Evolutionary conservation across 2,888 invertebrate species (phyloP), one percentile per base, ranked within the genome.

Genomic region (Eilema sororculum): DNA sequence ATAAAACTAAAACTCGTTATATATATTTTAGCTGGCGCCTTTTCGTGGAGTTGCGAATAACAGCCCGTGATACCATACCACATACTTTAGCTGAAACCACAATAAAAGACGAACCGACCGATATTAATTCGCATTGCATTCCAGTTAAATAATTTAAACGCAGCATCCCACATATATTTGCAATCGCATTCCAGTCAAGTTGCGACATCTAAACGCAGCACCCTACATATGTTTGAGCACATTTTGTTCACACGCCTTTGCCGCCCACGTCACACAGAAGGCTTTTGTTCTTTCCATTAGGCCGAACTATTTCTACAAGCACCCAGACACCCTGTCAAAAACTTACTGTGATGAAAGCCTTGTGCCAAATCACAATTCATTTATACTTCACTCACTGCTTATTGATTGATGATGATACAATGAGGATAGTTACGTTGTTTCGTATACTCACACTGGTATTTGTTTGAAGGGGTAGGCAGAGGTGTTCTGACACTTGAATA

Each of bases 271-370:
- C 83, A 84, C 80, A 81, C 83, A 77, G 82, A 78, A 82, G 78
- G 81, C 87, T 87, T 92, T 90, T 92, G 88, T 90, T 90, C 88
- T 89, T 91, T 90, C 87, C 89, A 89, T 87, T 88, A 87, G 84
- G 78, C 76, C 71, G 76, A 76, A 73, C 78, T 78, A 75, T 79
- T 73, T 77, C 79, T 82, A 72, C 58, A 73, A 65, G 59, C 73
- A 85, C 83, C 85, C 46, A 46, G 46, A 46, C 46, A 46, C 46
- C 52, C 82, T 80, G 80, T 87, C 84, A 75, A 84, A 84, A 82
- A 81, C 81, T 82, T 80, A 73, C 79, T 77, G 73, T 77, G 81
- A 79, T 79, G 75, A 76, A 78, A 78, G 73, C 69, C 71, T 65
- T 67, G 64, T 74, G 70, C 69, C 77, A 85, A 82, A 81, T 84